Percentiles rank a stretch among this genome's conserved stretches.
These are phyloP conservation scores for Fabriciana adippe DNA, from an alignment of 2,888 invertebrate species.

Conservation along the genomic window DNA sequence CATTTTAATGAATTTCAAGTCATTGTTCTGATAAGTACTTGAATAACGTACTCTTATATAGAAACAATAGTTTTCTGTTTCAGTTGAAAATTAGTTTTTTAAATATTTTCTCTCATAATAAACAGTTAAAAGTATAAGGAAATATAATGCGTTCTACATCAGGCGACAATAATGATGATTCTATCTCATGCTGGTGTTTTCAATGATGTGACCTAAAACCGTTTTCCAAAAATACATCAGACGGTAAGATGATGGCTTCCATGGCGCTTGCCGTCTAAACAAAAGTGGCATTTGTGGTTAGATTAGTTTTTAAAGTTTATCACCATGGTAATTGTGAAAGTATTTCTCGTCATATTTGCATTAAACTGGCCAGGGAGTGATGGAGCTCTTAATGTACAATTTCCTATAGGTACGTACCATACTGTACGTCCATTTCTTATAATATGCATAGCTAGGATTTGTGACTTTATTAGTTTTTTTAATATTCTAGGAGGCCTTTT, in stretches of 20 bases:
- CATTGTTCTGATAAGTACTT: neutral
- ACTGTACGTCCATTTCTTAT: neutral
- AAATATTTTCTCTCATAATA: neutral
- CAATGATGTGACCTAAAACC: constrained; percentile 73
- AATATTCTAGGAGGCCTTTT: constrained; percentile 77
- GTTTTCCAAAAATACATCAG: constrained; percentile 79
- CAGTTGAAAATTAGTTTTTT: neutral
- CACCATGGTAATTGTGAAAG: constrained; percentile 47
- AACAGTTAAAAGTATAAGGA: neutral
- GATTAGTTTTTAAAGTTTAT: constrained; percentile 36
- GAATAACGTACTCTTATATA: neutral
- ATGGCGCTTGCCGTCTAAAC: constrained; percentile 56
- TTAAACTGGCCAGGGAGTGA: constrained; percentile 38
- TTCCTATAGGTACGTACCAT: constrained; percentile 67
- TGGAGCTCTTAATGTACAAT: constrained; percentile 49
- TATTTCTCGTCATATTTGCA: constrained; percentile 47
- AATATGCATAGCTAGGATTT: too few species aligned
- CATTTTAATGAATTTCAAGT: neutral
- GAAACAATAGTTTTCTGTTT: neutral
- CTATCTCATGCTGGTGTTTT: constrained; percentile 46
- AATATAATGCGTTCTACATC: neutral
- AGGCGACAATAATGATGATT: constrained; percentile 41
- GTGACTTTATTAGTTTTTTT: neutral
- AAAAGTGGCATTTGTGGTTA: constrained; percentile 41
- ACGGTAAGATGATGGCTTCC: constrained; percentile 58